phyloP scores from a whole-genome alignment of 2,888 invertebrate genomes.

The Pycnomerus fuliginosus region DNA sequence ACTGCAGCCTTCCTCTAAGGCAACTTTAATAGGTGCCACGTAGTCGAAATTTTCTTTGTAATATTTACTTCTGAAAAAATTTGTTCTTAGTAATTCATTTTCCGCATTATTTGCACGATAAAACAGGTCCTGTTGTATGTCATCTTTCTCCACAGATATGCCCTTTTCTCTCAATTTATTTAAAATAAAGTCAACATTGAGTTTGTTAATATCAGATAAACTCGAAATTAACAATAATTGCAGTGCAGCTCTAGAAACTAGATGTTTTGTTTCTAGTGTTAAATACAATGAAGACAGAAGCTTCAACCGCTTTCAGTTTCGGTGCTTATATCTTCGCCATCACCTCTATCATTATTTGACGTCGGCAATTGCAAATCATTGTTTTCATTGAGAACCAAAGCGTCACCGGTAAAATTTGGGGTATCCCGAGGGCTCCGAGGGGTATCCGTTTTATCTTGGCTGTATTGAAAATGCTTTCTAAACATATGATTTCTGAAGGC shows the following conservation, averaged over 20 bases:
- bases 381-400: background rate
- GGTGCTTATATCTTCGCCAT: background rate
- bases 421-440: no score
- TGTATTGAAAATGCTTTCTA: no score
- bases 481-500: no score
- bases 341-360: background rate
- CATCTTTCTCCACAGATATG: background rate
- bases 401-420: no score
- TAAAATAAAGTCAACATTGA: background rate
- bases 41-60: slow-evolving; percentile 18
- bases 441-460: no score
- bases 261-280: background rate
- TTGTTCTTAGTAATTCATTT: slow-evolving; percentile 4
- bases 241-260: background rate
- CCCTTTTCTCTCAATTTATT: background rate
- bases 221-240: background rate
- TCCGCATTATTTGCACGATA: background rate
- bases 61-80: slow-evolving; percentile 12
- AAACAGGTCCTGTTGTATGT: background rate
- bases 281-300: background rate
- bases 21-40: slow-evolving; percentile 8
- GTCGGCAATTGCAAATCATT: background rate
- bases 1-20: slow-evolving; percentile 4
- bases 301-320: background rate
- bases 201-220: background rate